phyloP scores from a whole-genome alignment of 2,888 invertebrate genomes.

The Diarsia rubi region DNA sequence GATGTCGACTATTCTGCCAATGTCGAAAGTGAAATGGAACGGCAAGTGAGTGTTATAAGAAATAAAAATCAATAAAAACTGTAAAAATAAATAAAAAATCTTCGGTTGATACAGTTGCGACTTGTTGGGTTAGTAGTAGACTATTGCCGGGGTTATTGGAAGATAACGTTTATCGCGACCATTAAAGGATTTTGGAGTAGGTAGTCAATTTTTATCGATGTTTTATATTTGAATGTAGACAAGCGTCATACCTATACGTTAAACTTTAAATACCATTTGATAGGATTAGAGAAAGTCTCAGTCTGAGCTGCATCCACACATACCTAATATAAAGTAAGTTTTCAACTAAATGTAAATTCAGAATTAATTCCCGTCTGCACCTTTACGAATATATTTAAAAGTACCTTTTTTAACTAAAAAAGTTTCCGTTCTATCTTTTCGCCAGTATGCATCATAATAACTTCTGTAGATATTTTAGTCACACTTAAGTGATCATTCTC shows the following conservation, averaged over 20 bases:
- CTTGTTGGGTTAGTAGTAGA: too few species aligned
- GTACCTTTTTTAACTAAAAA: too few species aligned
- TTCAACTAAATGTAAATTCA: neutral
- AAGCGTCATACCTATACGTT: too few species aligned
- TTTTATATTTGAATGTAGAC: too few species aligned
- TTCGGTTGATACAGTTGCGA: too few species aligned
- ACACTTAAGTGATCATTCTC: neutral
- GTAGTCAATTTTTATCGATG: slow-evolving; percentile 28
- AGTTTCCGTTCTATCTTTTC: neutral
- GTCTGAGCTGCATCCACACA: neutral
- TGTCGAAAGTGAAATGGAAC: too few species aligned
- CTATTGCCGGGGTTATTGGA: slow-evolving; percentile 40
- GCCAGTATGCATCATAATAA: neutral
- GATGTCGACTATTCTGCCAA: too few species aligned
- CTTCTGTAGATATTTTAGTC: neutral
- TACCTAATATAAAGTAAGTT: too few species aligned
- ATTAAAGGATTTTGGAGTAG: slow-evolving; percentile 23
- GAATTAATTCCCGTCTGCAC: neutral
- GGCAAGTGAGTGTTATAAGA: too few species aligned
- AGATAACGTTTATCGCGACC: slow-evolving; percentile 39
- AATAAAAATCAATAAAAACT: too few species aligned
- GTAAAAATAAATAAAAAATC: too few species aligned
- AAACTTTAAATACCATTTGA: neutral
- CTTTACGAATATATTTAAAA: too few species aligned
- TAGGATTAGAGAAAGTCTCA: neutral